phyloP scores from a whole-genome alignment of 2,797 vertebrate genomes.

The Smutsia temminckii region DNA sequence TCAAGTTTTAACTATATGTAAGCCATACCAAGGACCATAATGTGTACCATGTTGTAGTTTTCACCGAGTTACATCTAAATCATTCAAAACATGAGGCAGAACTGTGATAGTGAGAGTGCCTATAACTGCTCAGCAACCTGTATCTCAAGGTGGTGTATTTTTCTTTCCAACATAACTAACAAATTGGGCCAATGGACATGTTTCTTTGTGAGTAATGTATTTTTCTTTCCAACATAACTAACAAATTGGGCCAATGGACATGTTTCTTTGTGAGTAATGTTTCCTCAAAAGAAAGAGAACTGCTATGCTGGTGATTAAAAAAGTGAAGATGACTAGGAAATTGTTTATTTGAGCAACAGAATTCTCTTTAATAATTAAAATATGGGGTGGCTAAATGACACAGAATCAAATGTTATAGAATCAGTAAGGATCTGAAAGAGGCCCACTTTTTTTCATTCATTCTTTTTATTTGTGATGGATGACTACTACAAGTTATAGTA shows the following conservation, averaged over 20 bases:
- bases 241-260: background rate
- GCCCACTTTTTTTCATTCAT: background rate
- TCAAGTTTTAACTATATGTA: background rate
- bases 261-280: background rate
- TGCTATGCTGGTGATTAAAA: background rate
- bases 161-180: background rate
- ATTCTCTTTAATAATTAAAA: conserved; percentile 17
- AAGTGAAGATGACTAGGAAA: conserved; percentile 38
- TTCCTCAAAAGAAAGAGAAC: conserved; percentile 35
- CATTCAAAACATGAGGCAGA: background rate
- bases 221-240: background rate
- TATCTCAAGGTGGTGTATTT: background rate
- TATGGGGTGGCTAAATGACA: background rate
- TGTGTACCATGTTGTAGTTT: background rate
- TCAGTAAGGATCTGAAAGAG: conserved; percentile 6
- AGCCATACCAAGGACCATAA: background rate
- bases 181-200: background rate
- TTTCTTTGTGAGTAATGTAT: background rate
- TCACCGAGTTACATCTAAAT: background rate
- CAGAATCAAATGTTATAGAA: background rate
- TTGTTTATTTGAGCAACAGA: background rate
- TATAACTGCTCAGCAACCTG: background rate
- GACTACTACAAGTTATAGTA: background rate
- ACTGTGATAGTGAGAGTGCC: background rate
- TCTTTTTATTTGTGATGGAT: background rate